Conservation (phyloP, 2,797 vertebrate species). For the Rhyacichthys aspro region DNA sequence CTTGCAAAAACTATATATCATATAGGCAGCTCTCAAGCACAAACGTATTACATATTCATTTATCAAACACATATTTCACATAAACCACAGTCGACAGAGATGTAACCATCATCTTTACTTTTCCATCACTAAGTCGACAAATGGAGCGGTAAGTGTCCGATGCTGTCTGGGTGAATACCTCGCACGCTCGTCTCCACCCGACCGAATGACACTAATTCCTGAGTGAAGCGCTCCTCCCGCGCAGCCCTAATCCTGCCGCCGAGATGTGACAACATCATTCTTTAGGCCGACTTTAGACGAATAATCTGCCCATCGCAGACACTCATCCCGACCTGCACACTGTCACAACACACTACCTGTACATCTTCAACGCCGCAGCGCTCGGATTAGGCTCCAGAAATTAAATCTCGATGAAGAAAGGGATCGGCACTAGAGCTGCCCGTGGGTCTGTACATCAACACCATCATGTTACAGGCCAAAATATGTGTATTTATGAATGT, state of each 20-base stretch:
- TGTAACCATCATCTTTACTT: conserved; percentile 59
- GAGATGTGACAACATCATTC: conserved; percentile 84
- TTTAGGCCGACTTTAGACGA: conserved; percentile 79
- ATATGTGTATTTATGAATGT: background rate
- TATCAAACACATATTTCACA: conserved; percentile 28
- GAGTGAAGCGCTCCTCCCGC: conserved; percentile 74
- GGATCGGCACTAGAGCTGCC: conserved; percentile 31
- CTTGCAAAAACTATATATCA: too few species aligned
- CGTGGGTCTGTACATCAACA: conserved; percentile 22
- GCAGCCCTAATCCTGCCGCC: conserved; percentile 77
- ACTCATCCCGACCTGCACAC: conserved; percentile 76
- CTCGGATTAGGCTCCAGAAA: conserved; percentile 68
- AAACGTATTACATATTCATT: conserved; percentile 4
- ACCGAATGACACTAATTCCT: conserved; percentile 78
- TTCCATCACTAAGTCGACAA: conserved; percentile 75
- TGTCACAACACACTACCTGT: conserved; percentile 75
- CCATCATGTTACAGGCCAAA: background rate
- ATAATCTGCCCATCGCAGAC: conserved; percentile 82
- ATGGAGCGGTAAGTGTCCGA: conserved; percentile 76
- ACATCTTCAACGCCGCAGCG: conserved; percentile 45
- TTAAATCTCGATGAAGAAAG: conserved; percentile 69
- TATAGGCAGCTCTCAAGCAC: too few species aligned
- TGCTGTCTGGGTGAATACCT: conserved; percentile 71
- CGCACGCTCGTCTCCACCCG: conserved; percentile 67
- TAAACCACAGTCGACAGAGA: conserved; percentile 59